Base-by-base conservation (phyloP, 2,113 vertebrate genomes). In the Platysteira castanea region DNA sequence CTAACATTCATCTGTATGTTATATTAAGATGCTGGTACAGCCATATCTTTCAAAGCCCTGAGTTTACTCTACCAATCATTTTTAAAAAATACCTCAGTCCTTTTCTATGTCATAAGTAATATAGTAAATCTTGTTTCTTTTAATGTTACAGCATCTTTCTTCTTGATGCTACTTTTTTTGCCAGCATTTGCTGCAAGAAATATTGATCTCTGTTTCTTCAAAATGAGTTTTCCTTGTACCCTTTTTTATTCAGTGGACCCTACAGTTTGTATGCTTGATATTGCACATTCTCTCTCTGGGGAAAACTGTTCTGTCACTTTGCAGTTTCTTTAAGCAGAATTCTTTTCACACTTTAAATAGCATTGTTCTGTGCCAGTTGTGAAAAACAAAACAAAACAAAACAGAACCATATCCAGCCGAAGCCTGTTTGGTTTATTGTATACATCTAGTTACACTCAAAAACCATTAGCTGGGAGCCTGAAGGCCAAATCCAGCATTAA, bases 181-280 rank as follows among this genome's bases (percentile, higher is more conserved):
- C 17, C 61, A 85, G 83, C 22, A 57, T 87, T 93, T 95, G 49
- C 57, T 85, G 78, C 35, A 70, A 47, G 52, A 95, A 92, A 86
- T 96, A 96, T 95, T 85, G 95, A 97, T 96, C 80, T 78, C 64
- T 71, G 44, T 30, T 77, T 46, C 85, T 88, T 75, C 71, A 93
- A 94, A 97, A 96, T 96, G 80, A 90, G 39, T 91, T 97, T 94
- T 97, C 53, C 92, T 90, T 92, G 85, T 94, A 87, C 33, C 15
- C 47, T 92, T 87, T 79, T 61, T 87, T 90, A 85, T 82, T 92
- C 83, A 54, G 56, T 23, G 67, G 67, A 91, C 83, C 65, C 70
- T 81, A 54, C 42, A 61, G 49, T 93, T 87, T 76, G 52, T 92
- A 41, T 61, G 71, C 57, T 94, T 87, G 95, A 68, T 94, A 80